Conservation (phyloP, 64 coral and sea anemone genomes). For the Stichodactyla helianthus region DNA sequence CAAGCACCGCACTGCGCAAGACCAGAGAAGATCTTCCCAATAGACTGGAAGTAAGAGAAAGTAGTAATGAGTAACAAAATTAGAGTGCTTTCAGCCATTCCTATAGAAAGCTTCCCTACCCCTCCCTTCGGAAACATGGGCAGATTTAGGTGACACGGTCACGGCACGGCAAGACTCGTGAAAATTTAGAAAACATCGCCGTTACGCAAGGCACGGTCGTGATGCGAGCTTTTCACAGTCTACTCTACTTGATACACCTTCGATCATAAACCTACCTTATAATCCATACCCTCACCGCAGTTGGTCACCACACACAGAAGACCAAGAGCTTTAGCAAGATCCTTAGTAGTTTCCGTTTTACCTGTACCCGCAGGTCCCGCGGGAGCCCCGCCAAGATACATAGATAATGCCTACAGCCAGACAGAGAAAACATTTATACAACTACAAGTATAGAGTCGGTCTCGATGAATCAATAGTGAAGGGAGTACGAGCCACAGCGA, state of each 20-base stretch:
- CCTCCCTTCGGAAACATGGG: too few species aligned
- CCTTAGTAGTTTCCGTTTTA: constrained; percentile 95
- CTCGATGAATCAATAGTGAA: too few species aligned
- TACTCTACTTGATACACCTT: not conserved
- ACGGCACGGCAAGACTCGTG: too few species aligned
- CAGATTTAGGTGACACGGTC: too few species aligned
- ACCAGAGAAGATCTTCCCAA: constrained; percentile 98
- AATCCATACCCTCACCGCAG: constrained; percentile 99
- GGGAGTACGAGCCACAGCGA: too few species aligned
- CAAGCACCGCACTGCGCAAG: constrained; percentile 98
- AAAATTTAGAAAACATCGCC: too few species aligned
- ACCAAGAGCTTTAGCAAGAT: constrained; percentile 94
- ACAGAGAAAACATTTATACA: not conserved
- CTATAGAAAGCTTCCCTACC: too few species aligned
- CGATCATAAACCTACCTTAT: constrained; percentile 52
- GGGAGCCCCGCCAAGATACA: constrained; percentile 93
- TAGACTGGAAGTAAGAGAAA: constrained; percentile 63
- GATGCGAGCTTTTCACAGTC: too few species aligned
- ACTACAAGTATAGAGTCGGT: not conserved
- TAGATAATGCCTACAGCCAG: constrained; percentile 72
- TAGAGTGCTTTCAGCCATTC: not conserved
- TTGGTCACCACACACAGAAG: constrained; percentile 96
- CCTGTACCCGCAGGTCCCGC: constrained; percentile 93
- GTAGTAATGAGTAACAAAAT: not conserved
- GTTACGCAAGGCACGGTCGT: constrained; percentile 48